Evolutionary conservation across 1,140 invertebrate species (phyloP).

Genomic region (Diabrotica undecimpunctata): DNA sequence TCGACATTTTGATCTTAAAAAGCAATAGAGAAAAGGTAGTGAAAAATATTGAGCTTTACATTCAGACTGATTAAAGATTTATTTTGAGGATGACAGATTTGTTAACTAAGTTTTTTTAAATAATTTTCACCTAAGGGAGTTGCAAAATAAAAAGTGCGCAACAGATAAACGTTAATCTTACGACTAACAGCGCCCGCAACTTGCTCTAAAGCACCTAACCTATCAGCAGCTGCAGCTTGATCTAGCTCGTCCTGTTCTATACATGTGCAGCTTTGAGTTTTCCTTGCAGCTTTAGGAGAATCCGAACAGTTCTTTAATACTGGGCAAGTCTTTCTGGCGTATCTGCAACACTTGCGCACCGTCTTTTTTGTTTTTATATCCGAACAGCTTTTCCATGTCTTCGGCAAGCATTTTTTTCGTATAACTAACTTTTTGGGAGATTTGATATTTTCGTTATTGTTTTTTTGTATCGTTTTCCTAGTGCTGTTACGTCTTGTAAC

Average conservation of each 20-base stretch:
- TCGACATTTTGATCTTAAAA: too few relatives aligned
- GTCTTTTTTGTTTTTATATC: slow-evolving; percentile 41
- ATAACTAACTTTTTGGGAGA: slow-evolving; percentile 37
- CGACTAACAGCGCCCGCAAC: slow-evolving; percentile 39
- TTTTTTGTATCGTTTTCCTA: slow-evolving; percentile 20
- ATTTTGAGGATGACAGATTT: too few relatives aligned
- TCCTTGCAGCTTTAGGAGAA: slow-evolving; percentile 27
- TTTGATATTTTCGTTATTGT: slow-evolving; percentile 31
- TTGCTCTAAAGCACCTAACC: slow-evolving; percentile 37
- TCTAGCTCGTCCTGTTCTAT: slow-evolving; percentile 29
- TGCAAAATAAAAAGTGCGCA: slow-evolving; percentile 32
- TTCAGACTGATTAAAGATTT: too few relatives aligned
- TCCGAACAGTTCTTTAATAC: slow-evolving; percentile 33
- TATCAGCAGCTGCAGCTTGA: slow-evolving; percentile 27
- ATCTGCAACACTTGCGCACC: slow-evolving; percentile 44
- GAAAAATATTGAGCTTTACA: too few relatives aligned
- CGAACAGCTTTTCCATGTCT: slow-evolving; percentile 46
- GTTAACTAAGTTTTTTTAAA: too few relatives aligned
- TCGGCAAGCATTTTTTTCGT: slow-evolving; percentile 38
- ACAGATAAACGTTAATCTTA: slow-evolving; percentile 42
- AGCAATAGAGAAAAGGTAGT: too few relatives aligned
- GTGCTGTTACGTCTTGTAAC: slow-evolving; percentile 34
- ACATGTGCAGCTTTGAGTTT: slow-evolving; percentile 39
- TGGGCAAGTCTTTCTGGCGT: slow-evolving; percentile 44
- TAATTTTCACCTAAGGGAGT: too few relatives aligned